phyloP scores from a whole-genome alignment of 37 sponge, comb jelly and placozoan genomes.

The Haliclona indistincta region DNA sequence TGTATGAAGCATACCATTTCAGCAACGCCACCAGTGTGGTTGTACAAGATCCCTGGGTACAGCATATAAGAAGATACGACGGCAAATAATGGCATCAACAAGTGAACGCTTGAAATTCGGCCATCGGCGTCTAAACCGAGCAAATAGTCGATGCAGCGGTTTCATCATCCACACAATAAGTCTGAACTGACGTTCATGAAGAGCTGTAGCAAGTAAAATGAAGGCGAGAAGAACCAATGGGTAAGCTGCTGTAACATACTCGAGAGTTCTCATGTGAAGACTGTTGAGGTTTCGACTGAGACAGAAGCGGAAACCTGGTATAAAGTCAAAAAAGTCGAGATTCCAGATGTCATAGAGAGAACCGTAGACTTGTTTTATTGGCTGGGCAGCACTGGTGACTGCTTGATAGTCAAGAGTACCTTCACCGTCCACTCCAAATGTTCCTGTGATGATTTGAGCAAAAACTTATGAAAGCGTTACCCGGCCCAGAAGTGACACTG shows the following conservation, averaged over 20 bases:
- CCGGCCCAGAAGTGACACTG: conserved; percentile 21
- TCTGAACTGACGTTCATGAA: background rate
- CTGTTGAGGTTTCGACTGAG: conserved; percentile 2
- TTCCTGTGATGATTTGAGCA: conserved; percentile 3
- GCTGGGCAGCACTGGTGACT: background rate
- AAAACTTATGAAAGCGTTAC: conserved; percentile 34
- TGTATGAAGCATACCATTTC: background rate
- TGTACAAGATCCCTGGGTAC: background rate
- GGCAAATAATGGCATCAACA: conserved; percentile 11
- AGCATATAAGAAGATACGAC: background rate
- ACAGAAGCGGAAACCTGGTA: conserved; percentile 1
- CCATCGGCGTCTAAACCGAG: background rate
- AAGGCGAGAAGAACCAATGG: conserved; percentile 21
- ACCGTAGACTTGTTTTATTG: background rate
- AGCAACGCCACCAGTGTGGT: background rate
- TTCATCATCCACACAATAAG: background rate
- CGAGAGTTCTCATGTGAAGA: background rate
- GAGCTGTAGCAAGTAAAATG: background rate
- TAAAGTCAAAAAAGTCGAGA: conserved; percentile 21
- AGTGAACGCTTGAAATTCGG: background rate
- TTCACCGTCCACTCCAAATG: background rate
- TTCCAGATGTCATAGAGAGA: conserved; percentile 33
- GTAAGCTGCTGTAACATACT: conserved; percentile 25
- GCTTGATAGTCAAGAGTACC: background rate
- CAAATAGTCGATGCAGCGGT: conserved; percentile 4